Percentiles rank a stretch among this genome's conserved stretches.
phyloP scores from a whole-genome alignment of 1,140 invertebrate species.

The Epicauta chinensis region DNA sequence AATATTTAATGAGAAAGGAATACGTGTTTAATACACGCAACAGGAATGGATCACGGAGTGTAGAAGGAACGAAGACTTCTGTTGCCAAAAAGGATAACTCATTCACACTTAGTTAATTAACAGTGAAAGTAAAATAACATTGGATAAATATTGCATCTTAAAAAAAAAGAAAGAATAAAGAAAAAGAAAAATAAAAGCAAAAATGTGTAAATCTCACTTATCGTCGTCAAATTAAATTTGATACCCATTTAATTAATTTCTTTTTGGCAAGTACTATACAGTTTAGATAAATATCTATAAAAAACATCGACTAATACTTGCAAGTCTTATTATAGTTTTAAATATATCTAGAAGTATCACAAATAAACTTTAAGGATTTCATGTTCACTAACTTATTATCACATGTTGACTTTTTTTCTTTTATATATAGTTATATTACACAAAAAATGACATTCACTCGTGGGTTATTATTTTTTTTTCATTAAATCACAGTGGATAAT shows the following conservation, averaged over 20 bases:
- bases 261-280: conserved; percentile 18
- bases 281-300: conserved; percentile 10
- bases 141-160: conserved; percentile 11
- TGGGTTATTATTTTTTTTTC: conserved; percentile 14
- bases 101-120: conserved; percentile 21
- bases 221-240: conserved; percentile 14
- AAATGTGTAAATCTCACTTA: conserved; percentile 11
- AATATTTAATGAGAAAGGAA: conserved; percentile 23
- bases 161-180: conserved; percentile 1
- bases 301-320: conserved; percentile 26
- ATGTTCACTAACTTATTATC: conserved; percentile 34
- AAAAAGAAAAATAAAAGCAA: conserved; percentile 6
- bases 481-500: conserved; percentile 15
- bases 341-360: conserved; percentile 26
- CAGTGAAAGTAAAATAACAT: conserved; percentile 5
- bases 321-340: conserved; percentile 30
- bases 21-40: conserved; percentile 25
- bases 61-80: conserved; percentile 39
- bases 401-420: conserved; percentile 10
- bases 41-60: conserved; percentile 37
- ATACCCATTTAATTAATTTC: conserved; percentile 1
- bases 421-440: conserved; percentile 13
- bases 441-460: conserved; percentile 23
- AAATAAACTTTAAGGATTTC: conserved; percentile 29
- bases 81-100: conserved; percentile 29